These are phyloP conservation scores for Elegia similella DNA, from an alignment of 2,888 invertebrate genomes.

Conservation along the genomic window DNA sequence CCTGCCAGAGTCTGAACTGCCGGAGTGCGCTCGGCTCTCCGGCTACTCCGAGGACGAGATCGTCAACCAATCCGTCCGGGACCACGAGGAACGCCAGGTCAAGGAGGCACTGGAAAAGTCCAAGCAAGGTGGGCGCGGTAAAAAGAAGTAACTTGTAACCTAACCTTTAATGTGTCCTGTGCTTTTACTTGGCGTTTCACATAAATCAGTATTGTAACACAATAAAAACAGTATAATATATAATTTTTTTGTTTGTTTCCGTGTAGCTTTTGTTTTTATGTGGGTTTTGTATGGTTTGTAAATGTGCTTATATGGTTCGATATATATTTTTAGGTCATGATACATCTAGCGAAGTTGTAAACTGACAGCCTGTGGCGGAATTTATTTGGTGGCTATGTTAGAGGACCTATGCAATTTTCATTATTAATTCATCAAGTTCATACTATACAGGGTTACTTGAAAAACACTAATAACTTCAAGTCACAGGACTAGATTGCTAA, in stretches of 20 bases:
- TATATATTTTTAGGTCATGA: too few relatives aligned
- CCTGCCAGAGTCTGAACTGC: constrained; percentile 85
- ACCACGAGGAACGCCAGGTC: constrained; percentile 86
- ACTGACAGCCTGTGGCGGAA: too few relatives aligned
- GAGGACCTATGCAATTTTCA: too few relatives aligned
- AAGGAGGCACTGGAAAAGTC: constrained; percentile 88
- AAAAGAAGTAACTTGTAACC: constrained; percentile 43
- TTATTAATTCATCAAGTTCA: too few relatives aligned
- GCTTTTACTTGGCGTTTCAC: not conserved
- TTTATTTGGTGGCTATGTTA: too few relatives aligned
- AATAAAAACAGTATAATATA: constrained; percentile 10
- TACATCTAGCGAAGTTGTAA: too few relatives aligned
- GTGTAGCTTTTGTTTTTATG: not conserved
- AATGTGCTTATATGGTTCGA: too few relatives aligned
- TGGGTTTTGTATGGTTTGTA: too few relatives aligned
- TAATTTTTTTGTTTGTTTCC: not conserved
- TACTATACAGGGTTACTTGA: too few relatives aligned
- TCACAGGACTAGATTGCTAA: too few relatives aligned
- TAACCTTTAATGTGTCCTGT: not conserved
- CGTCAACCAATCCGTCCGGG: constrained; percentile 65
- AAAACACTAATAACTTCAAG: too few relatives aligned
- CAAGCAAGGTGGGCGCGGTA: constrained; percentile 76
- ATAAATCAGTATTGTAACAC: constrained; percentile 1
- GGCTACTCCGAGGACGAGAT: constrained; percentile 85
- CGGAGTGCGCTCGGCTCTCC: constrained; percentile 90